Percentiles rank a stretch among this genome's conserved stretches.
Evolutionary conservation across 2,113 vertebrate species (phyloP).

Genomic region (Solea senegalensis): DNA sequence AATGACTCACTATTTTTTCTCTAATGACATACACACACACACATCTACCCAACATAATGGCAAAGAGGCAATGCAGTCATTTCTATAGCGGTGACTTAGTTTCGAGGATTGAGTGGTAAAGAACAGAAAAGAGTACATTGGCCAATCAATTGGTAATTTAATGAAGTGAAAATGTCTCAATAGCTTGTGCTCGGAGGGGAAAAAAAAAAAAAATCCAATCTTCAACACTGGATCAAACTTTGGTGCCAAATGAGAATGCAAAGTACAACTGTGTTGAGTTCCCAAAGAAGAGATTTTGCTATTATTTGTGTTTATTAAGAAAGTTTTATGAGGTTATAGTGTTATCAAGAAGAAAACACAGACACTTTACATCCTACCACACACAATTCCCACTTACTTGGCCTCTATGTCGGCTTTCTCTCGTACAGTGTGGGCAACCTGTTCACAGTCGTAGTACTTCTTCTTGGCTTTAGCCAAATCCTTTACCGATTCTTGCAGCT

Average conservation of each 20-base stretch:
- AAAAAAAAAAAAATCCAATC: conserved; percentile 21
- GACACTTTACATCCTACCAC: background rate
- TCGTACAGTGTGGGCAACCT: conserved; percentile 96
- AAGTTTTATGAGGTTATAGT: too few species aligned
- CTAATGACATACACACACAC: conserved; percentile 29
- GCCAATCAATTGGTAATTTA: conserved; percentile 48
- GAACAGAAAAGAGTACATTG: conserved; percentile 38
- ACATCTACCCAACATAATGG: background rate
- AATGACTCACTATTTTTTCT: conserved; percentile 19
- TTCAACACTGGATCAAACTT: conserved; percentile 19
- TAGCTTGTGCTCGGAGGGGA: conserved; percentile 21
- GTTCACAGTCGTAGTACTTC: conserved; percentile 98
- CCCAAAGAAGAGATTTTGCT: background rate
- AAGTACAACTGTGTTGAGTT: background rate
- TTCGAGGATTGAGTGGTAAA: conserved; percentile 36
- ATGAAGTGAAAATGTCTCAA: conserved; percentile 39
- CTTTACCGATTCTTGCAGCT: conserved; percentile 97
- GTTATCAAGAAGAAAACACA: background rate
- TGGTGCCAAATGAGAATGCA: conserved; percentile 10
- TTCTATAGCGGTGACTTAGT: conserved; percentile 31
- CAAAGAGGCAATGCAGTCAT: conserved; percentile 25
- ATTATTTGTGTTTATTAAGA: background rate
- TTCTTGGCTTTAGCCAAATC: conserved; percentile 99
- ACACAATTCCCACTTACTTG: conserved; percentile 84
- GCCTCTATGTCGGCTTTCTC: conserved; percentile 98